Conservation (phyloP, 2,797 vertebrate genomes). For the Paramormyrops hopkinsi region DNA sequence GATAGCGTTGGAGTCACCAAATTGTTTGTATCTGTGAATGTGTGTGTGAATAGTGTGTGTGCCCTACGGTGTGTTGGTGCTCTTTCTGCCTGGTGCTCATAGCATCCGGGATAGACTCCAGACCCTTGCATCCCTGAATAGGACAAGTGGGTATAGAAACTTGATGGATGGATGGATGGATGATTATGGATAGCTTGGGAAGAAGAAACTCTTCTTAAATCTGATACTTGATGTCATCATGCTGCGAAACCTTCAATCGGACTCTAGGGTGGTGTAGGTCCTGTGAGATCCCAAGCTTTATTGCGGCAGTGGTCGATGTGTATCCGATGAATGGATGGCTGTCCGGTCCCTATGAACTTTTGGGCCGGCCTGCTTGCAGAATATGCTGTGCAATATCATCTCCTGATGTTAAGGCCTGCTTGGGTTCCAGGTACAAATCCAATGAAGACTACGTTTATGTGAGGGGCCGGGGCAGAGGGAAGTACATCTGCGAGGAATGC, state of each 20-base stretch:
- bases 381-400: background rate
- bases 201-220: background rate
- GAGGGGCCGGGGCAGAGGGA: slow-evolving; percentile 90
- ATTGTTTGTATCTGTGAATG: no score
- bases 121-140: background rate
- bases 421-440: slow-evolving; percentile 82
- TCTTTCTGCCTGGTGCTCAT: background rate
- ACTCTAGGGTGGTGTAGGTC: background rate
- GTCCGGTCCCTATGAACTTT: background rate
- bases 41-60: no score
- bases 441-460: slow-evolving; percentile 99
- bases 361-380: background rate
- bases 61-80: no score
- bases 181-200: background rate
- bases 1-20: background rate
- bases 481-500: slow-evolving; percentile 99
- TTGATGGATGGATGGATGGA: background rate
- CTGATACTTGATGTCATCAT: background rate
- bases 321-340: background rate
- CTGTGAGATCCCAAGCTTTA: background rate
- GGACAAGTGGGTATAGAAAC: background rate
- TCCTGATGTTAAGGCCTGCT: background rate
- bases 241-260: background rate
- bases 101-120: background rate
- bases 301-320: background rate